Evolutionary conservation across 2,888 invertebrate species (phyloP).

Genomic region (Ophion slaviceki): DNA sequence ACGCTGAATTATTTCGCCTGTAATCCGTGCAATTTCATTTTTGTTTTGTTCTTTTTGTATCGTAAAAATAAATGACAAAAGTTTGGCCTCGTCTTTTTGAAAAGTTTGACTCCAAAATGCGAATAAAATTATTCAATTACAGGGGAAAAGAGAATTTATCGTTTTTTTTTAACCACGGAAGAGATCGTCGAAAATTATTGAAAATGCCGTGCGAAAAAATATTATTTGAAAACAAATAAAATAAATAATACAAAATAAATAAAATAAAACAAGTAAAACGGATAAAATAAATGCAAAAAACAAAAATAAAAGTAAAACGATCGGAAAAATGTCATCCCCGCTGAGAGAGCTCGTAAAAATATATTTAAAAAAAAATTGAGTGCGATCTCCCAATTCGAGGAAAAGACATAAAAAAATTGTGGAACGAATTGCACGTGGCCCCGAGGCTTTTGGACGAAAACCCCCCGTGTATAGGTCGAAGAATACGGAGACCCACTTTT

Average conservation of each 20-base stretch:
- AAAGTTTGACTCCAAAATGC: background rate
- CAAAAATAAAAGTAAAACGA: background rate
- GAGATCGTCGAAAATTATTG: too few relatives aligned
- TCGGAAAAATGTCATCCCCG: background rate
- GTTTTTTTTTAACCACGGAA: too few relatives aligned
- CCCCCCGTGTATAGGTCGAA: background rate
- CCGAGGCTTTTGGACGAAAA: constrained; percentile 23
- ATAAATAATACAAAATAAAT: too few relatives aligned
- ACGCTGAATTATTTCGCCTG: background rate
- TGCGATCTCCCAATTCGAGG: background rate
- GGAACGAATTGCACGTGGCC: constrained; percentile 18
- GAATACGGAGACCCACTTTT: constrained; percentile 33
- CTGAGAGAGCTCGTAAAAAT: background rate
- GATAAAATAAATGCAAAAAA: background rate
- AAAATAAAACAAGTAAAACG: too few relatives aligned
- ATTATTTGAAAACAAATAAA: too few relatives aligned
- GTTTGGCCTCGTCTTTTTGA: background rate
- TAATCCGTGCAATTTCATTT: background rate
- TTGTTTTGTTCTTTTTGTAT: background rate
- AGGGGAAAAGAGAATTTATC: too few relatives aligned
- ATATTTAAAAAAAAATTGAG: constrained; percentile 5
- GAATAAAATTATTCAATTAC: too few relatives aligned
- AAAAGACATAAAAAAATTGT: constrained; percentile 24
- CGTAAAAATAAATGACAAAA: background rate
- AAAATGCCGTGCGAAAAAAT: too few relatives aligned